Evolutionary conservation across 1,140 invertebrate species (phyloP).

Genomic region (Achroia grisella): DNA sequence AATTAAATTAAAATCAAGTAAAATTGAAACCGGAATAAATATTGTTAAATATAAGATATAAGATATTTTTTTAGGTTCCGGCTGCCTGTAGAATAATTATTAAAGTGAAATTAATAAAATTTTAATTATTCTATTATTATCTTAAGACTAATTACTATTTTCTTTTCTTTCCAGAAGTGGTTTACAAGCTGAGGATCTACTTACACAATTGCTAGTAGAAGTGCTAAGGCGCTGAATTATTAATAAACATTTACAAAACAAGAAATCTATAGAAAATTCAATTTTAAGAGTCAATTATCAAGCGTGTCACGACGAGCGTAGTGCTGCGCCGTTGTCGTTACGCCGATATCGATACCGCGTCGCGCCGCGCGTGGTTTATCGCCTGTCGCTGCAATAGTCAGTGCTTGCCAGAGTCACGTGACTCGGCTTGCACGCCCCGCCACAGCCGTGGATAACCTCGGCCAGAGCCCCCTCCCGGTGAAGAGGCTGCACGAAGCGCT

Average conservation of each 20-base stretch:
- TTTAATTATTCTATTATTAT: not conserved
- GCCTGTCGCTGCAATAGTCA: conserved; percentile 50
- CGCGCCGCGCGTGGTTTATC: conserved; percentile 38
- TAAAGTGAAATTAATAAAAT: too few species aligned
- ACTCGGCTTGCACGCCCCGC: conserved; percentile 66
- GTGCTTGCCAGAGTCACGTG: conserved; percentile 67
- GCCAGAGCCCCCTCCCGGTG: conserved; percentile 66
- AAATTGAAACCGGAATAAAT: too few species aligned
- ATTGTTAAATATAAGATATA: too few species aligned
- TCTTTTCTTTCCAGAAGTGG: conserved; percentile 57
- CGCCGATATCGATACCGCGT: conserved; percentile 30
- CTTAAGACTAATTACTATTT: conserved; percentile 8
- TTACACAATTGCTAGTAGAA: conserved; percentile 43
- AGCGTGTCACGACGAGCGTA: conserved; percentile 32
- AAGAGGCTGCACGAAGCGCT: conserved; percentile 70
- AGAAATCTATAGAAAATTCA: conserved; percentile 20
- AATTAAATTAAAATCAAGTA: too few species aligned
- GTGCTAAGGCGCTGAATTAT: conserved; percentile 39
- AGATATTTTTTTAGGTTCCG: conserved; percentile 6
- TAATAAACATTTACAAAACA: conserved; percentile 35
- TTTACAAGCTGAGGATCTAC: conserved; percentile 47
- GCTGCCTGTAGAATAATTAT: conserved; percentile 19
- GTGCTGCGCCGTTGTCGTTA: conserved; percentile 41
- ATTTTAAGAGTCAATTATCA: conserved; percentile 30
- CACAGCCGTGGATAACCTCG: conserved; percentile 71